Evolutionary conservation across 2,797 vertebrate genomes (phyloP), one percentile per base, ranked within the genome.

Genomic region (Eleutherodactylus coqui): DNA sequence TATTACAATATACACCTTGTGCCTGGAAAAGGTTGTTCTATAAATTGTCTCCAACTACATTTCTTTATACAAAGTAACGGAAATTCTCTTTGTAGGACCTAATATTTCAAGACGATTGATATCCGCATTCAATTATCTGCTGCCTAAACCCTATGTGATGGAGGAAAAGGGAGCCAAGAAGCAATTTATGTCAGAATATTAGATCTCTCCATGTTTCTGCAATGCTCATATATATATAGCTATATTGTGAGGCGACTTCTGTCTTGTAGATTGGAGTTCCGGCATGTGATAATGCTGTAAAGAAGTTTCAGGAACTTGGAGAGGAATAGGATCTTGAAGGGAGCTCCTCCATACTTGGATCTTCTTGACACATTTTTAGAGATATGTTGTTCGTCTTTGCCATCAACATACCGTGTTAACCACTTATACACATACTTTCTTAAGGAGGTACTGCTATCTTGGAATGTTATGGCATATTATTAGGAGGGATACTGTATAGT

Each of bases 1-100:
- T 81, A 75, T 86, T 82, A 81, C 76, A 55, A 70, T 79, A 45
- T 79, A 79, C 85, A 81, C 85, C 69, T 51, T 45, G 78, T 41
- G 53, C 19, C 80, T 45, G 58, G 75, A 75, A 75, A 76, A 69
- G 62, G 43, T 51, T 32, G 36, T 64, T 29, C 53, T 51, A 73
- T 75, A 75, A 86, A 81, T 80, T 86, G 79, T 69, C 53, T 75
- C 70, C 27, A 32, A 85, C 49, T 45, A 29, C 51, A 73, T 72
- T 67, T 49, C 47, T 67, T 27, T 8, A 67, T 82, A 86, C 72
- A 82, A 49, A 86, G 85, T 82, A 64, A 49, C 79, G 72, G 85
- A 86, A 82, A 82, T 73, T 76, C 47, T 76, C 79, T 69, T 81
- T 76, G 45, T 51, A 32, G 34, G 36, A 36, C 49, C 43, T 69